Base-by-base conservation (phyloP, 2,888 invertebrate species). In the Germaria angustata region DNA sequence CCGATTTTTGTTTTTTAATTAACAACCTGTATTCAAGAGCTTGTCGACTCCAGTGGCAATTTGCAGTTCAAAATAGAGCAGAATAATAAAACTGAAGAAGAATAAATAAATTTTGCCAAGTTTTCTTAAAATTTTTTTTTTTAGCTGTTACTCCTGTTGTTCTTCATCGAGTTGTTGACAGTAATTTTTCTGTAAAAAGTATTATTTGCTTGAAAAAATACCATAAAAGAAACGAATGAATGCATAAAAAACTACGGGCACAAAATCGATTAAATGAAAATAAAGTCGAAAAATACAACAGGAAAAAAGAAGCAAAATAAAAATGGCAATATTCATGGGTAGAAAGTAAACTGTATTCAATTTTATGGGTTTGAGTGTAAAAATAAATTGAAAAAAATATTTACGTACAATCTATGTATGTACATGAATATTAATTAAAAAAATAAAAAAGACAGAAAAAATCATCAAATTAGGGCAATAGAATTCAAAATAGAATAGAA, bases 11-110 rank as follows among this genome's bases (percentile, higher is more conserved):
- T 53, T 76, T 78, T 79, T 79, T 73, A 79, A 79, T 79, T 79
- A 79, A 75, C 81, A 82, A 79, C 79, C 81, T 75, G 65, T 65
- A 79, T 71, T 69, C 73, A 69, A 69, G 79, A 65, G 81, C 78
- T 73, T 65, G 68, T 81, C 73, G 73, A 78, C 78, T 81, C 66
- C 81, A 77, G 81, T 79, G 79, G 79, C 72, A 79, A 79, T 79
- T 79, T 66, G 51, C 57, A 51, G 79, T 73, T 51, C 51, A 73
- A 73, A 79, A 73, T 79, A 72, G 72, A 66, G 72, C 61, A 51
- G 66, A 59, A 69, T 41, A 32, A 46, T 41, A 17, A 68, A 61
- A 51, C 9, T 51, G 13, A 51, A 34, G 34, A 20, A 72, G 36
- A 53, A 65, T 39, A 66, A 66, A 59, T 17, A 59, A 66, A 49